Percentiles rank a stretch among this genome's conserved stretches.
phyloP scores from a whole-genome alignment of 2,797 vertebrate species.

The Lutjanus argentimaculatus region DNA sequence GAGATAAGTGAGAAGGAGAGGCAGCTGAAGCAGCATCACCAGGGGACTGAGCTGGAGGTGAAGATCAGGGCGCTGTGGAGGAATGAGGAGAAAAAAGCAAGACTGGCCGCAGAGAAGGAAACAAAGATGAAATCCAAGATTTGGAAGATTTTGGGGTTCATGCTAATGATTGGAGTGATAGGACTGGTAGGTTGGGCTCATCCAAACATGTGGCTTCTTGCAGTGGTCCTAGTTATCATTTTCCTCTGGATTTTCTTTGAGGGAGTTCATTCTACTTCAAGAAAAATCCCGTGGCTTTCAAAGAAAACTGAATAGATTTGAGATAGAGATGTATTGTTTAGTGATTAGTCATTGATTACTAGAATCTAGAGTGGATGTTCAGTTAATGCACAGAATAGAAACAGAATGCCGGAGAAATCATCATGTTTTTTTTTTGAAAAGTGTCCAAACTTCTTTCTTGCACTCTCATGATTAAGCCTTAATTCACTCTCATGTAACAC shows the following conservation, averaged over 20 bases:
- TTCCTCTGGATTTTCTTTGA: too few relatives aligned
- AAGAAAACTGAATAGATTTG: too few relatives aligned
- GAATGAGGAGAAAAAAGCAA: conserved; percentile 54
- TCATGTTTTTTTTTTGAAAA: neutral
- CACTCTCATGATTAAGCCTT: too few relatives aligned
- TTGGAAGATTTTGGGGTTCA: accelerated
- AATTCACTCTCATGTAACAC: neutral
- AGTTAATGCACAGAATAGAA: too few relatives aligned
- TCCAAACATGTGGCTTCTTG: neutral
- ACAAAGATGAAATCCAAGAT: accelerated
- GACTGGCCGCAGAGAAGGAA: conserved; percentile 54
- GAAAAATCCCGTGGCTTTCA: too few relatives aligned
- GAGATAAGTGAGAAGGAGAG: conserved; percentile 48
- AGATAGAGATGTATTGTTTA: too few relatives aligned
- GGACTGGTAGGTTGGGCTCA: accelerated
- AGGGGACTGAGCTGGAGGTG: conserved; percentile 48
- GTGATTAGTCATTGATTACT: too few relatives aligned
- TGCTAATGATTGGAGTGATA: accelerated
- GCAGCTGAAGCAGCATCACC: neutral
- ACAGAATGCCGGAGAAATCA: too few relatives aligned
- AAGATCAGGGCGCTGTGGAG: conserved; percentile 60
- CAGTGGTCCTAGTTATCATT: too few relatives aligned
- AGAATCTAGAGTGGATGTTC: too few relatives aligned
- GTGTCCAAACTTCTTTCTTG: too few relatives aligned
- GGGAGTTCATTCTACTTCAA: too few relatives aligned